Evolutionary conservation across 2,113 vertebrate genomes (phyloP).

Genomic region (Vulpes vulpes): DNA sequence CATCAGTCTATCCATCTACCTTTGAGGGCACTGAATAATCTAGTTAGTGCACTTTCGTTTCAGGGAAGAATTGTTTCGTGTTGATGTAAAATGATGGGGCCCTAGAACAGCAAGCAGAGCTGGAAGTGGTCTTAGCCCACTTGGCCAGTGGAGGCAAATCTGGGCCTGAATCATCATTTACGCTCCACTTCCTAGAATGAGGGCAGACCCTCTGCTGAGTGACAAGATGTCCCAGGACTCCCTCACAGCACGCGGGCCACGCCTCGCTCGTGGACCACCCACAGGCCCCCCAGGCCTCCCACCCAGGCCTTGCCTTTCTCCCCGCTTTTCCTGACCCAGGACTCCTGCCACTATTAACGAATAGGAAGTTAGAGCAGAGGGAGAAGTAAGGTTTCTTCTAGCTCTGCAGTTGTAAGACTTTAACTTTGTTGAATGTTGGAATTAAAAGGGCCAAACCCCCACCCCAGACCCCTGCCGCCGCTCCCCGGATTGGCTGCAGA

Average conservation of each 20-base stretch:
- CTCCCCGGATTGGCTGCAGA: background rate
- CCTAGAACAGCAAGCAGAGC: too few species aligned
- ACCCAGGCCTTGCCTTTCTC: background rate
- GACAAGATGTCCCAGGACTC: background rate
- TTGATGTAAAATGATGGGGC: background rate
- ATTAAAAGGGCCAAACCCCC: slow-evolving; percentile 67
- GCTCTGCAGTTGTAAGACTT: slow-evolving; percentile 27
- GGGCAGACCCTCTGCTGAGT: background rate
- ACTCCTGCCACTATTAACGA: background rate
- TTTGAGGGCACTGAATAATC: background rate
- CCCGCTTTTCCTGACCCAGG: background rate
- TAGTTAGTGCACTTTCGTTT: background rate
- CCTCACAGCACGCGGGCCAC: accelerated
- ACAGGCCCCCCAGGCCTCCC: background rate
- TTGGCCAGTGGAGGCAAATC: background rate
- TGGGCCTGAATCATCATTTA: background rate
- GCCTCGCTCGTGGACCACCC: background rate
- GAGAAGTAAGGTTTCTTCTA: background rate
- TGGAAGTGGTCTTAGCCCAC: background rate
- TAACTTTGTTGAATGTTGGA: slow-evolving; percentile 41
- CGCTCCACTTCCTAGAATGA: background rate
- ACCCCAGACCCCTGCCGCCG: background rate
- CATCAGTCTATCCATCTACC: background rate
- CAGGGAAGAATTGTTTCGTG: background rate
- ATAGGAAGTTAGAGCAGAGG: background rate